Percentiles rank a stretch among this genome's conserved stretches.
phyloP scores from a whole-genome alignment of 2,113 vertebrate species.

The Onychostruthus taczanowskii region DNA sequence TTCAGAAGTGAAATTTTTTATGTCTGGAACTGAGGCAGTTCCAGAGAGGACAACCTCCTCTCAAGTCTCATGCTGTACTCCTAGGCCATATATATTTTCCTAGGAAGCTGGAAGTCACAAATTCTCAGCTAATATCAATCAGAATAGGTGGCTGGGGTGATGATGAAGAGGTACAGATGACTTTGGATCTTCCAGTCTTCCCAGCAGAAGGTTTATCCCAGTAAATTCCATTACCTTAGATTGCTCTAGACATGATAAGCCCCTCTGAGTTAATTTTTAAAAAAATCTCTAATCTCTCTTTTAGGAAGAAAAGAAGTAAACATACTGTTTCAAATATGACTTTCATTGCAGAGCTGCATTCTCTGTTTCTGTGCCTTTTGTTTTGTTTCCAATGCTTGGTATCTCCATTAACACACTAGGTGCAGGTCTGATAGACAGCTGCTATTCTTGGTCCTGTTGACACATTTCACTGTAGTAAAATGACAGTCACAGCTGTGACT shows the following conservation, averaged over 20 bases:
- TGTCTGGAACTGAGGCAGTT: not conserved
- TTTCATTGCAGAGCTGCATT: not conserved
- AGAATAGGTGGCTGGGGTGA: not conserved
- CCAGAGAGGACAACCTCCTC: not conserved
- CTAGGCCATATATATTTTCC: not conserved
- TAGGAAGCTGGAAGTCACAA: not conserved
- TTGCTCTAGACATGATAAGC: not conserved
- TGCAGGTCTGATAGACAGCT: conserved; percentile 68
- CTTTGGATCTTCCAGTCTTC: not conserved
- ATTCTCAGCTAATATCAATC: not conserved
- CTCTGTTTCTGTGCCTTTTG: conserved; percentile 45
- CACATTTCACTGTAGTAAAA: conserved; percentile 62
- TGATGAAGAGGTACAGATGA: not conserved
- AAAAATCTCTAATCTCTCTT: not conserved
- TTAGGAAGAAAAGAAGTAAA: not conserved
- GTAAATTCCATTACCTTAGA: not conserved
- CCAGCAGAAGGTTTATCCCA: not conserved
- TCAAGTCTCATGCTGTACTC: not conserved
- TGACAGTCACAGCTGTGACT: conserved; percentile 72
- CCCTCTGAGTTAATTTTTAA: not conserved
- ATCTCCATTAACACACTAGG: conserved; percentile 60
- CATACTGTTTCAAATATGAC: not conserved
- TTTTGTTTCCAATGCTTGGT: conserved; percentile 54
- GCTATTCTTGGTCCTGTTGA: conserved; percentile 69
- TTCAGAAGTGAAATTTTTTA: not conserved